phyloP scores from a whole-genome alignment of 2,797 vertebrate species.

The Myripristis jacobus region DNA sequence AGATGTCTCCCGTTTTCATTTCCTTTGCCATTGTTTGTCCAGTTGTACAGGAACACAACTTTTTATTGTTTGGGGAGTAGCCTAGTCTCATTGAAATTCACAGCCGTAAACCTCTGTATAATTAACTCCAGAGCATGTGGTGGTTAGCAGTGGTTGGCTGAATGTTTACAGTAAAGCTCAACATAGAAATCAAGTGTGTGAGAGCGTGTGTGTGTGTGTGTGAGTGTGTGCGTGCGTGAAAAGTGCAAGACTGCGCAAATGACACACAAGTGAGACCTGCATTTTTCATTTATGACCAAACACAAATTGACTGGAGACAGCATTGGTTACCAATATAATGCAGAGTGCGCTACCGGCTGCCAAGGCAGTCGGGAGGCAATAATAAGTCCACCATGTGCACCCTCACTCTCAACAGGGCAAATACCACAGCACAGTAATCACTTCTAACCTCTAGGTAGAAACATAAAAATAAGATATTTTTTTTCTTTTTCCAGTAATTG shows the following conservation, averaged over 20 bases:
- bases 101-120: slow-evolving; percentile 79
- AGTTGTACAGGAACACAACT: slow-evolving; percentile 63
- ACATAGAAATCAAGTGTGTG: slow-evolving; percentile 70
- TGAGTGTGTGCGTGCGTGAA: background rate
- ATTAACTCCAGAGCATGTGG: slow-evolving; percentile 82
- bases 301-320: slow-evolving; percentile 75
- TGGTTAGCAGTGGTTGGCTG: slow-evolving; percentile 74
- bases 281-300: slow-evolving; percentile 77
- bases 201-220: slow-evolving; percentile 25
- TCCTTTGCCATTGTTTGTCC: slow-evolving; percentile 71
- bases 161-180: slow-evolving; percentile 79
- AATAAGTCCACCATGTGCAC: slow-evolving; percentile 66
- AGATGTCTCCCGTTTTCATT: slow-evolving; percentile 45
- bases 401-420: slow-evolving; percentile 61
- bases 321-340: slow-evolving; percentile 73
- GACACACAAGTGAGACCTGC: slow-evolving; percentile 70
- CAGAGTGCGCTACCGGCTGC: slow-evolving; percentile 56
- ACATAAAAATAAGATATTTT: slow-evolving; percentile 66
- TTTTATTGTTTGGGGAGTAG: slow-evolving; percentile 75
- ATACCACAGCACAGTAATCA: slow-evolving; percentile 72
- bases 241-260: slow-evolving; percentile 52
- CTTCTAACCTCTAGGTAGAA: slow-evolving; percentile 58
- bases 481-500: slow-evolving; percentile 67
- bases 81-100: slow-evolving; percentile 78
- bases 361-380: slow-evolving; percentile 71